Conservation (phyloP, 2,888 invertebrate species). For the Scrobipalpa costella region DNA sequence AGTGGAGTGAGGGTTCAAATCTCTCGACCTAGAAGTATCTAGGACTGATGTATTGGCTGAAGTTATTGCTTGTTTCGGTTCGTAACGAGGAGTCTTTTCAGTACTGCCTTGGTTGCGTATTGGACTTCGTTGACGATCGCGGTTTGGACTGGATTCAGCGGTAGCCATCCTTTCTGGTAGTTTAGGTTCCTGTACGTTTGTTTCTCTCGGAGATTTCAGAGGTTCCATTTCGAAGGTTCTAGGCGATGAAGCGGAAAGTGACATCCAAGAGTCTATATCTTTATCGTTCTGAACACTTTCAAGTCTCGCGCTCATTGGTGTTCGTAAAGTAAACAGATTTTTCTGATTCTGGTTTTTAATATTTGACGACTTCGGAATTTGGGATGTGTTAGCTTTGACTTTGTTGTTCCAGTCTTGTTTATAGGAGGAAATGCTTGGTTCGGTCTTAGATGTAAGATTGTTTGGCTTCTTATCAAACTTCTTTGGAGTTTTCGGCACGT, state of each 20-base stretch:
- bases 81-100: constrained; percentile 15
- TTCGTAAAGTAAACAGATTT: constrained; percentile 50
- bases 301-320: constrained; percentile 67
- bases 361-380: constrained; percentile 41
- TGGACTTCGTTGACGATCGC: neutral
- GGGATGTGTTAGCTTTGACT: constrained; percentile 43
- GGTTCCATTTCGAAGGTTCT: constrained; percentile 48
- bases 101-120: neutral
- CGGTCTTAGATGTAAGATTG: constrained; percentile 46
- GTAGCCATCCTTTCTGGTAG: constrained; percentile 25
- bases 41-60: constrained; percentile 32
- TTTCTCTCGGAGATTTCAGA: constrained; percentile 20
- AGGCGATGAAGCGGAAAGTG: constrained; percentile 67
- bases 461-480: constrained; percentile 57
- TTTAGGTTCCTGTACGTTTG: constrained; percentile 14
- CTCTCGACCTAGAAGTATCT: constrained; percentile 46
- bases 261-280: constrained; percentile 78
- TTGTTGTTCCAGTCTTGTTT: constrained; percentile 68
- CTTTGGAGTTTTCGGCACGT: constrained; percentile 49
- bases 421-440: constrained; percentile 43
- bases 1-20: constrained; percentile 62
- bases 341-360: constrained; percentile 60
- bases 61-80: constrained; percentile 10
- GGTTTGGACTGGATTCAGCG: neutral
- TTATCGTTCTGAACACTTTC: constrained; percentile 70